Evolutionary conservation across 92 coral and sea anemone species (phyloP), one percentile per base, ranked within the genome.

Genomic region (Porites rus): DNA sequence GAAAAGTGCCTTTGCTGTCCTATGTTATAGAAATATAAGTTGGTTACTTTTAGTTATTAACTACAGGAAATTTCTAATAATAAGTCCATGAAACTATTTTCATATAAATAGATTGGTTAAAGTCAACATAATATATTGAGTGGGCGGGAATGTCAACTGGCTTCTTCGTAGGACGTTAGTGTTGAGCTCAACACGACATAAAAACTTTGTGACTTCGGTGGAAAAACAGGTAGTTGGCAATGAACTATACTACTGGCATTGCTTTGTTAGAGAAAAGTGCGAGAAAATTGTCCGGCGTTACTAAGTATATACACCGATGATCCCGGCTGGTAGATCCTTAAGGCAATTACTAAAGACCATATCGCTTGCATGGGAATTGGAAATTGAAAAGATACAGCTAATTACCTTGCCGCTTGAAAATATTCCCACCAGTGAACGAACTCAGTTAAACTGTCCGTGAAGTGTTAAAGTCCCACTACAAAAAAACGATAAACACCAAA

Each of bases 81-180:
- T 0, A 56, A 58, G 43, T 9, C 31, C 18, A 81, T 54, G 60
- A 81, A 79, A 81, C 78, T 83, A 64, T 74, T 63, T 83, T 8
- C 21, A 83, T 62, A 60, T 52, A 73, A 51, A 8, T 18, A 83
- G 51, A 38, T 38, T 38, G 46, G 46, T 12, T 70, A 7, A 70
- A n/a, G n/a, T 21, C 71, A n/a, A 81, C 77, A 60, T 11, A 38
- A 43, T 56, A 56, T 16, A 17, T 10, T 5, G 7, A 28, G 43
- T 31, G 19, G 74, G 8, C 20, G 21, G 1, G 14, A 31, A 69
- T 31, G 2, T 12, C 43, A 53, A 74, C 53, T 74, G 43, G 4
- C 9, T 74, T 1, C 46, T 56, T 1, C 14, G n/a, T 13, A 18
- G 25, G 53, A 52, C 20, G 22, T 38, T 38, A 38, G 46, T 46